phyloP scores from a whole-genome alignment of 2,888 invertebrate genomes.

The Pimpla rufipes region DNA sequence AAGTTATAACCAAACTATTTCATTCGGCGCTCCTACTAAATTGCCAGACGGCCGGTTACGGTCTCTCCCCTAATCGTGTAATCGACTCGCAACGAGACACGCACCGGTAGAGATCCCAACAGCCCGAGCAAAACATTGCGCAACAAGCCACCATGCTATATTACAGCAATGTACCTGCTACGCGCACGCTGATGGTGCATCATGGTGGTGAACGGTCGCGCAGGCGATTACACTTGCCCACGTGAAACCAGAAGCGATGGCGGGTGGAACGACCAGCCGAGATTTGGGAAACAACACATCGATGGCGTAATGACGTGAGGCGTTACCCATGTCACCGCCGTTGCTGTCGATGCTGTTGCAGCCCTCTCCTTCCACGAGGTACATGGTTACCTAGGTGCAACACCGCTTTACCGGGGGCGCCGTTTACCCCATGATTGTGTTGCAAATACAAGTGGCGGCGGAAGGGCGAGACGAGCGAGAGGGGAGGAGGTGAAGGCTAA shows the following conservation, averaged over 20 bases:
- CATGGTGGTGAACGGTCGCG: background rate
- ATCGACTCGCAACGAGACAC: constrained; percentile 30
- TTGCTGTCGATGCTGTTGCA: background rate
- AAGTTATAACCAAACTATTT: background rate
- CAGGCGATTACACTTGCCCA: constrained; percentile 2
- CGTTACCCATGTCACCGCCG: constrained; percentile 37
- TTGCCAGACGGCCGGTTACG: background rate
- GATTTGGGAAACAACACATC: constrained; percentile 46
- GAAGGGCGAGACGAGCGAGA: constrained; percentile 29
- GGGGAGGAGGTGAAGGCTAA: background rate
- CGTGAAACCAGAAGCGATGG: background rate
- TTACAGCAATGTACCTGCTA: constrained; percentile 9
- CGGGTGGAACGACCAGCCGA: background rate
- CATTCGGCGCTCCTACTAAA: background rate
- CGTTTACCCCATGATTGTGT: constrained; percentile 68
- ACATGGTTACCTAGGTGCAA: constrained; percentile 36
- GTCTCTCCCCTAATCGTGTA: constrained; percentile 10
- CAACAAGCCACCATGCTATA: background rate
- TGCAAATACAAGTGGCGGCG: constrained; percentile 59
- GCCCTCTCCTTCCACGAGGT: background rate
- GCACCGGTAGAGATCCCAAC: constrained; percentile 21
- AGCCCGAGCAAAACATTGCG: background rate
- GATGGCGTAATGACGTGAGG: constrained; percentile 57
- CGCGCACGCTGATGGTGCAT: constrained; percentile 10
- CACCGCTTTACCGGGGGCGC: constrained; percentile 37